A percentile compares a stretch with the other conserved stretches of the same genome.
Conservation (phyloP, 1,140 invertebrate species). For the Choristoneura fumiferana region DNA sequence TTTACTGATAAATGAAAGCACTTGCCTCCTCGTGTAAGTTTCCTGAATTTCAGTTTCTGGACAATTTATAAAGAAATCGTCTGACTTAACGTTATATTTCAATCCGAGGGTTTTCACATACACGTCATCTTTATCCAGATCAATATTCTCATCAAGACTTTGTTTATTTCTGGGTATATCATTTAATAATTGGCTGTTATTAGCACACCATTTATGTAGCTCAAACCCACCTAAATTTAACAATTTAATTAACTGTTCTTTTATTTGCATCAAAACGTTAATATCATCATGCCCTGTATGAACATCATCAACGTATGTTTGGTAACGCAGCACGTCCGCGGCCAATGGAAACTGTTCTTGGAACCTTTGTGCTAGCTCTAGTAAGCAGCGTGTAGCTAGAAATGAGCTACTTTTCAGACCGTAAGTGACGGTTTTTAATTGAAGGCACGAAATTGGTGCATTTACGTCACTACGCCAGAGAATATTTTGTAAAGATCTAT, state of each 20-base stretch:
- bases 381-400: too few relatives aligned
- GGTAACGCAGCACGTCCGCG: slow-evolving; percentile 1
- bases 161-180: slow-evolving; percentile 8
- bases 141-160: background rate
- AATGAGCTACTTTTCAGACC: too few relatives aligned
- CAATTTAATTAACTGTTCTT: background rate
- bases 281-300: too few relatives aligned
- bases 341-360: too few relatives aligned
- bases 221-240: too few relatives aligned
- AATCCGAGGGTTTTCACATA: too few relatives aligned
- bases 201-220: slow-evolving; percentile 30
- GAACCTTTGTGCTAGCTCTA: too few relatives aligned
- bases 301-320: too few relatives aligned
- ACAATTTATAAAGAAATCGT: background rate
- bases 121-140: background rate
- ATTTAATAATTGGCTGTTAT: slow-evolving; percentile 18
- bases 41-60: background rate
- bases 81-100: too few relatives aligned
- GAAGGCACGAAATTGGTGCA: too few relatives aligned
- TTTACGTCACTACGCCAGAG: background rate
- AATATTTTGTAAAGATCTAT: too few relatives aligned
- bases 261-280: background rate
- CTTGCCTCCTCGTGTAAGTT: slow-evolving; percentile 25
- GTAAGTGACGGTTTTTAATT: too few relatives aligned
- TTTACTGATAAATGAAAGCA: slow-evolving; percentile 30